Evolutionary conservation across 2,797 vertebrate genomes (phyloP).

Genomic region (Premnoplex brunnescens): DNA sequence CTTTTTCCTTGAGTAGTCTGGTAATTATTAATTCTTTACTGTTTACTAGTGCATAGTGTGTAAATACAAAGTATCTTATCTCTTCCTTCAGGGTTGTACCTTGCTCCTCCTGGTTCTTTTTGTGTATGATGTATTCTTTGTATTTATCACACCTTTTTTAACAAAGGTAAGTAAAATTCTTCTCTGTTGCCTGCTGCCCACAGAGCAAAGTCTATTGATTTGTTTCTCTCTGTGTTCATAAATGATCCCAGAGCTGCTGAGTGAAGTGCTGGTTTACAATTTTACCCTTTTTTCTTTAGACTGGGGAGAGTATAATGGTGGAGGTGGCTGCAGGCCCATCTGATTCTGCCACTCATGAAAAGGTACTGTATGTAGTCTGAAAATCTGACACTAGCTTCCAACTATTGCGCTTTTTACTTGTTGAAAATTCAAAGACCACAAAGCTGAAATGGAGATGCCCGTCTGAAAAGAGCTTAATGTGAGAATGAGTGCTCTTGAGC

Average conservation of each 20-base stretch:
- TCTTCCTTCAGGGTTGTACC: conserved; percentile 86
- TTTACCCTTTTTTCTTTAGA: conserved; percentile 72
- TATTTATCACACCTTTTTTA: conserved; percentile 93
- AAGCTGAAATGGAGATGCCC: neutral
- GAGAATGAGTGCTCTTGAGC: neutral
- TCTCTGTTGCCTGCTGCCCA: neutral
- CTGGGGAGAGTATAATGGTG: conserved; percentile 96
- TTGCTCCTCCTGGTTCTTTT: conserved; percentile 91
- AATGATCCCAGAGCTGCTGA: neutral
- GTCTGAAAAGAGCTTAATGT: neutral
- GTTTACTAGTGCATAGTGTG: neutral
- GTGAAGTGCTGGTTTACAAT: neutral
- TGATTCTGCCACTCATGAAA: conserved; percentile 89
- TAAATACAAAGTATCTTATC: neutral
- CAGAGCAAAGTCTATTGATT: neutral
- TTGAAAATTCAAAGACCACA: neutral
- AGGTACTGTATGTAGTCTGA: conserved; percentile 76
- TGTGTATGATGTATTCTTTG: conserved; percentile 95
- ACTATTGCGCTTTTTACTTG: neutral
- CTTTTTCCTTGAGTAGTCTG: neutral
- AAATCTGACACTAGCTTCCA: neutral
- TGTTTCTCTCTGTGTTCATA: neutral
- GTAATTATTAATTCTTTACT: neutral
- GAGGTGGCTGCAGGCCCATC: conserved; percentile 94
- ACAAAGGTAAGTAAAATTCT: conserved; percentile 82